Evolutionary conservation across 2,113 vertebrate species (phyloP).

Genomic region (Diphyllodes magnificus): DNA sequence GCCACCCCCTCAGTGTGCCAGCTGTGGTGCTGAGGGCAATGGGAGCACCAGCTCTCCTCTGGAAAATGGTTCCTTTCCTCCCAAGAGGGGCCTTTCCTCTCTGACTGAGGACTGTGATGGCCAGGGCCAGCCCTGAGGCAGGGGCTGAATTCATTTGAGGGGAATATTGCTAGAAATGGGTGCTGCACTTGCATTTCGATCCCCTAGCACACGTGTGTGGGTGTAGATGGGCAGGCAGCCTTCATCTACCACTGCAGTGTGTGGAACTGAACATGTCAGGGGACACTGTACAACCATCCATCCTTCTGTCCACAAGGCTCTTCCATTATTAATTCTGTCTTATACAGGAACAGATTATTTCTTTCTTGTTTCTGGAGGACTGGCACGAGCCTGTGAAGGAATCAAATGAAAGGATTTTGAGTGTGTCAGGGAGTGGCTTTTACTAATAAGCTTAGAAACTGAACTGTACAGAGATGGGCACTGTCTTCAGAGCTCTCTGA

Average conservation of each 20-base stretch:
- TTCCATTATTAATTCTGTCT: not conserved
- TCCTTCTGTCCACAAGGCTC: not conserved
- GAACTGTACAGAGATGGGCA: not conserved
- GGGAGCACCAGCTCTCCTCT: not conserved
- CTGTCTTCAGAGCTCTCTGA: not conserved
- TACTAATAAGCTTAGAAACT: not conserved
- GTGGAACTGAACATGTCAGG: not conserved
- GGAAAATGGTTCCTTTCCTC: not conserved
- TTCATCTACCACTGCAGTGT: not conserved
- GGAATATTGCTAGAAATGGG: not conserved
- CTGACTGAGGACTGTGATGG: fast-evolving
- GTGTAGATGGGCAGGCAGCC: not conserved
- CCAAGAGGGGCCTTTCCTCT: not conserved
- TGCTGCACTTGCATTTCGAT: not conserved
- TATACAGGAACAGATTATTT: not conserved
- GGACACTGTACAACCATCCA: not conserved
- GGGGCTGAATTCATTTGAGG: not conserved
- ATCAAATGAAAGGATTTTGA: not conserved
- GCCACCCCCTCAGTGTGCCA: fast-evolving
- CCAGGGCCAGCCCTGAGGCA: not conserved
- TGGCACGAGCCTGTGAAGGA: not conserved
- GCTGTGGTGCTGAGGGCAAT: not conserved
- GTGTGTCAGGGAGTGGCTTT: not conserved
- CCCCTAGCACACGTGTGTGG: fast-evolving
- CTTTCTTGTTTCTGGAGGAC: not conserved